Percentiles rank a stretch among this genome's conserved stretches.
phyloP scores from a whole-genome alignment of 2,888 invertebrate species.

The Drosophila meridiana region DNA sequence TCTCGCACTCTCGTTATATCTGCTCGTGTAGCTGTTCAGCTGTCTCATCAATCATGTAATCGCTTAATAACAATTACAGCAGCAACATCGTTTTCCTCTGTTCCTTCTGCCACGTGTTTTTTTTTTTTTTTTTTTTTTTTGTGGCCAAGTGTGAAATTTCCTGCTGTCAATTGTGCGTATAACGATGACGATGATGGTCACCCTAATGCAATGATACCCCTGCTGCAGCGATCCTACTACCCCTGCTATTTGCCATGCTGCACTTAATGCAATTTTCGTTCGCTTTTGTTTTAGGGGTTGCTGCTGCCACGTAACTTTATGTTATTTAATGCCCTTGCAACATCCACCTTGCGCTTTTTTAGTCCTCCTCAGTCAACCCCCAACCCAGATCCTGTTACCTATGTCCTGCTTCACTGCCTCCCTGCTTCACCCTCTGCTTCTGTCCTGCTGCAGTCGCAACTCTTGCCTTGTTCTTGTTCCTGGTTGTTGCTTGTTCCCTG shows the following conservation, averaged over 20 bases:
- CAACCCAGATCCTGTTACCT: constrained; percentile 34
- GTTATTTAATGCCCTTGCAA: constrained; percentile 74
- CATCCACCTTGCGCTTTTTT: constrained; percentile 77
- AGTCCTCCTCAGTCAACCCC: constrained; percentile 16
- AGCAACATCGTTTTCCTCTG: constrained; percentile 15
- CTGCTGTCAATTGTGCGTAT: constrained; percentile 70
- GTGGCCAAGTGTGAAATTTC: constrained; percentile 70
- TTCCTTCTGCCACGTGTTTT: constrained; percentile 57
- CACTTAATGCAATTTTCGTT: constrained; percentile 75
- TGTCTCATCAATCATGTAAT: constrained; percentile 70
- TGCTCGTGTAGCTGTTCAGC: constrained; percentile 5
- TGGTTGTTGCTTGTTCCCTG: constrained; percentile 4
- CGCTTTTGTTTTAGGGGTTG: constrained; percentile 71
- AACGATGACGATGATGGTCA: constrained; percentile 52
- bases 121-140: not conserved
- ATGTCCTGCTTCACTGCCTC: constrained; percentile 13
- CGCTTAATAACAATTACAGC: constrained; percentile 65
- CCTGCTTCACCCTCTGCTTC: constrained; percentile 19
- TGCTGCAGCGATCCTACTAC: constrained; percentile 1
- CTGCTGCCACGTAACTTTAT: constrained; percentile 46
- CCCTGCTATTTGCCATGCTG: constrained; percentile 24
- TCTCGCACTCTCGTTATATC: not conserved
- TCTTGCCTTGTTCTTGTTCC: constrained; percentile 5
- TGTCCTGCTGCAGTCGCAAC: not conserved
- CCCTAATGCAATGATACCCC: constrained; percentile 47